These are phyloP conservation scores for Myotis yumanensis DNA, from an alignment of 2,113 vertebrate species.

Conservation along the genomic window DNA sequence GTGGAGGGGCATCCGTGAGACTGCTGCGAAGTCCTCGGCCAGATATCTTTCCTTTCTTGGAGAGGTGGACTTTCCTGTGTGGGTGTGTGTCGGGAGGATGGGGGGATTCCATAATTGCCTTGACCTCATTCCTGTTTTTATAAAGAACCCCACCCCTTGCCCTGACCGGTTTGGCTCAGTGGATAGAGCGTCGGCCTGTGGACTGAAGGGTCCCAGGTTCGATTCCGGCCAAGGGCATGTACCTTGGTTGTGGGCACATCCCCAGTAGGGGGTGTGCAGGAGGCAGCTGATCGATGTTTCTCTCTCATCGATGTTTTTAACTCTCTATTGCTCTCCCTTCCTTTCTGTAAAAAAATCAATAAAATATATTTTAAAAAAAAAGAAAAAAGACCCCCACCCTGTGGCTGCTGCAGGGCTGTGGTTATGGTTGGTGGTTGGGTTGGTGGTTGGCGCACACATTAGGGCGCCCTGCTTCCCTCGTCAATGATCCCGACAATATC, in stretches of 20 bases:
- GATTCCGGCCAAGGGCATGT: too few relatives aligned
- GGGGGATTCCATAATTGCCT: neutral
- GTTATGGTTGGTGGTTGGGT: neutral
- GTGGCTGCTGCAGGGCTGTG: neutral
- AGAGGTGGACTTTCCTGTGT: slow-evolving; percentile 8
- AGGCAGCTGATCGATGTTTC: too few relatives aligned
- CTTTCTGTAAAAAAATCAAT: too few relatives aligned
- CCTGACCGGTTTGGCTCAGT: too few relatives aligned
- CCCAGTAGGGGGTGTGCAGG: too few relatives aligned
- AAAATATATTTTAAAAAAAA: too few relatives aligned
- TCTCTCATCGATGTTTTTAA: too few relatives aligned
- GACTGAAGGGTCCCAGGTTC: too few relatives aligned
- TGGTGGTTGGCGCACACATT: neutral
- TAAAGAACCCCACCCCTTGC: neutral
- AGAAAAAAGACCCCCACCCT: neutral
- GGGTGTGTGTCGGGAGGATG: neutral
- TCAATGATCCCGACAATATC: neutral
- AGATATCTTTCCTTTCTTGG: neutral
- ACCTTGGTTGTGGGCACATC: too few relatives aligned
- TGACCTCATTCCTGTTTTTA: neutral
- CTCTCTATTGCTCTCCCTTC: too few relatives aligned
- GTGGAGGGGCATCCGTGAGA: neutral
- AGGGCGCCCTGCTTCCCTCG: neutral
- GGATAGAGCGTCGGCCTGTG: too few relatives aligned
- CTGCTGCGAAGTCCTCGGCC: neutral